Conservation (phyloP, 2,888 invertebrate genomes). For the Andrena bucephala region DNA sequence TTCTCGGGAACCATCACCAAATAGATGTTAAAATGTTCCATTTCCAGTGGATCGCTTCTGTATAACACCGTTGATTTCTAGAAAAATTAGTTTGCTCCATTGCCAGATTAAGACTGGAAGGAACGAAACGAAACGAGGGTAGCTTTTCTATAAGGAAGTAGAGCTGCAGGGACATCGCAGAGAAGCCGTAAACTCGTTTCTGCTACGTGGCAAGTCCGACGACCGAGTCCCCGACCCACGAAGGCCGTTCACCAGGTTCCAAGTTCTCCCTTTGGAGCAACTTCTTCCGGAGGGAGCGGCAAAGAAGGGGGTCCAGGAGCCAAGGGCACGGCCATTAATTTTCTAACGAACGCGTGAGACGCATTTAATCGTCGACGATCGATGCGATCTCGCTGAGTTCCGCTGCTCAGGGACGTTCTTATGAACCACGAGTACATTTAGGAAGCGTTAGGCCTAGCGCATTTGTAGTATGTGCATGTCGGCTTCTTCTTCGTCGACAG, state of each 20-base stretch:
- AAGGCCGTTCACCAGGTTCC: slow-evolving; percentile 68
- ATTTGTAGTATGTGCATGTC: not conserved
- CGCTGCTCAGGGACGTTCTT: too few relatives aligned
- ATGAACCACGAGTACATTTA: too few relatives aligned
- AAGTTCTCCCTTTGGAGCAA: slow-evolving; percentile 26
- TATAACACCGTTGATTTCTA: not conserved
- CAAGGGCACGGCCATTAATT: slow-evolving; percentile 58
- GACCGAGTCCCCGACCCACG: slow-evolving; percentile 67
- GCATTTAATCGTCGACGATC: slow-evolving; percentile 35
- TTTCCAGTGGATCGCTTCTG: too few relatives aligned
- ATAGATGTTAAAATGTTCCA: too few relatives aligned
- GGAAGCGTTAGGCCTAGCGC: not conserved
- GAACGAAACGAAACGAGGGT: not conserved
- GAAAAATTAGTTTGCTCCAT: not conserved
- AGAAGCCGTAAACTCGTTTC: slow-evolving; percentile 43
- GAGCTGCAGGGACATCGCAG: slow-evolving; percentile 12
- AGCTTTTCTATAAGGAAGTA: slow-evolving; percentile 22
- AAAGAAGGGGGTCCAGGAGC: slow-evolving; percentile 28
- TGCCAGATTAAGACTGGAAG: not conserved
- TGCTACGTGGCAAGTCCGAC: slow-evolving; percentile 31
- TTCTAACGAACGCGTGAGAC: slow-evolving; percentile 32
- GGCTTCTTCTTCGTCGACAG: too few relatives aligned
- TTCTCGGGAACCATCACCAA: too few relatives aligned
- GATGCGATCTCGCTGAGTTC: slow-evolving; percentile 3
- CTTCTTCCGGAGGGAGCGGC: slow-evolving; percentile 49